Conservation (phyloP, 2,113 vertebrate species). For the Peromyscus maniculatus region DNA sequence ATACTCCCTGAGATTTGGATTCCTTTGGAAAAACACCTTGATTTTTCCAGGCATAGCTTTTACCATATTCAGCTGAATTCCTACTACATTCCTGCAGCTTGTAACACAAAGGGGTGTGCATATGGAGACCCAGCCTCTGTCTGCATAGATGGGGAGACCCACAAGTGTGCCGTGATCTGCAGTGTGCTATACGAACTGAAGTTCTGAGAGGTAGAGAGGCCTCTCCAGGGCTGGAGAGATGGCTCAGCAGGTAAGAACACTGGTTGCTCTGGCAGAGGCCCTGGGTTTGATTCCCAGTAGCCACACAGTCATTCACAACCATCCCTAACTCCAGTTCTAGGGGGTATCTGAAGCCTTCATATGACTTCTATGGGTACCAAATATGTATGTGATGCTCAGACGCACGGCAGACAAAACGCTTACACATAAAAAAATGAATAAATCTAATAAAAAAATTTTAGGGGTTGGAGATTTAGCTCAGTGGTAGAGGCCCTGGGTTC, state of each 20-base stretch:
- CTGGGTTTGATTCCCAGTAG: neutral
- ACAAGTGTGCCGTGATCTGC: neutral
- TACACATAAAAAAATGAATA: neutral
- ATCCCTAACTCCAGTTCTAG: neutral
- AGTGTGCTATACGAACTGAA: neutral
- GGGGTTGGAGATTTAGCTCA: no score
- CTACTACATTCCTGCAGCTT: no score
- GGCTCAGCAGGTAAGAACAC: neutral
- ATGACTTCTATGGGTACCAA: neutral
- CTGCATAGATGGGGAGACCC: neutral
- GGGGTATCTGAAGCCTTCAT: neutral
- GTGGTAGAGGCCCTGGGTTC: no score
- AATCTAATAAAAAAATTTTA: neutral
- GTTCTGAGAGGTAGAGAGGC: neutral
- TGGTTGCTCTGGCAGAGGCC: neutral
- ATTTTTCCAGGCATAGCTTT: no score
- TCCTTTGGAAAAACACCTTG: no score
- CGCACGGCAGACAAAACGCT: neutral
- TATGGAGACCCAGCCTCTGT: neutral
- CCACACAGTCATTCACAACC: neutral
- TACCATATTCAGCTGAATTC: no score
- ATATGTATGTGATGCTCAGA: neutral
- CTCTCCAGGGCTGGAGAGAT: neutral
- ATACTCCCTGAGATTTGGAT: no score
- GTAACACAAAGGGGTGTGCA: neutral